phyloP scores from a whole-genome alignment of 2,113 vertebrate genomes.

The Chlamydotis undulata region DNA sequence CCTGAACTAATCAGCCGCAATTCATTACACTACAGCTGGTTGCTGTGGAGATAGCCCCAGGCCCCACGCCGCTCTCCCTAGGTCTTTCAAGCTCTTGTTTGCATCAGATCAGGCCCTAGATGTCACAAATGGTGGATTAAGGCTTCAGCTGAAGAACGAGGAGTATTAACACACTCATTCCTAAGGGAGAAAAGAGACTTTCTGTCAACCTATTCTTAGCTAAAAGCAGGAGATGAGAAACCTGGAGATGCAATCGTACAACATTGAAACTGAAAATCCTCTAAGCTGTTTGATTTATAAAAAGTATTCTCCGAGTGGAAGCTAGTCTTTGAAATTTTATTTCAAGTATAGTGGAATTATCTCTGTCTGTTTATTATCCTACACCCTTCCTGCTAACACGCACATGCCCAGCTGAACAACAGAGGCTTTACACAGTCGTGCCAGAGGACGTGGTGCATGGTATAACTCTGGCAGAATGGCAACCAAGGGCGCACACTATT shows the following conservation, averaged over 20 bases:
- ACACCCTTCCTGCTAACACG: background rate
- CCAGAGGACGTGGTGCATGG: background rate
- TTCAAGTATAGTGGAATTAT: background rate
- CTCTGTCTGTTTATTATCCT: background rate
- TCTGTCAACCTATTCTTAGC: background rate
- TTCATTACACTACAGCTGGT: constrained; percentile 50
- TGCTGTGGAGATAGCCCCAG: constrained; percentile 58
- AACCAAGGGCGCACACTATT: background rate
- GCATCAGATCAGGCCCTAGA: constrained; percentile 10
- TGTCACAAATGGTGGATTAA: constrained; percentile 49
- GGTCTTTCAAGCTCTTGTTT: constrained; percentile 38
- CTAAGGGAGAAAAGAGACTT: background rate
- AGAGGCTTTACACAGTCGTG: background rate
- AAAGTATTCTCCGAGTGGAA: background rate
- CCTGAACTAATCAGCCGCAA: constrained; percentile 65
- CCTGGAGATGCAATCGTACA: background rate
- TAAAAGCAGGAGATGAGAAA: constrained; percentile 1
- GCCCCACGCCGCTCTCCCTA: background rate
- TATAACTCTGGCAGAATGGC: background rate
- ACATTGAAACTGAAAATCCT: background rate
- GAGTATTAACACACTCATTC: background rate
- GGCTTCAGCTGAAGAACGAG: constrained; percentile 26
- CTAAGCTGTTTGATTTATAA: background rate
- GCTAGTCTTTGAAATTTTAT: background rate
- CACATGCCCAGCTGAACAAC: background rate